Base-by-base conservation (phyloP, 2,797 vertebrate species). In the Falco novaeseelandiae region DNA sequence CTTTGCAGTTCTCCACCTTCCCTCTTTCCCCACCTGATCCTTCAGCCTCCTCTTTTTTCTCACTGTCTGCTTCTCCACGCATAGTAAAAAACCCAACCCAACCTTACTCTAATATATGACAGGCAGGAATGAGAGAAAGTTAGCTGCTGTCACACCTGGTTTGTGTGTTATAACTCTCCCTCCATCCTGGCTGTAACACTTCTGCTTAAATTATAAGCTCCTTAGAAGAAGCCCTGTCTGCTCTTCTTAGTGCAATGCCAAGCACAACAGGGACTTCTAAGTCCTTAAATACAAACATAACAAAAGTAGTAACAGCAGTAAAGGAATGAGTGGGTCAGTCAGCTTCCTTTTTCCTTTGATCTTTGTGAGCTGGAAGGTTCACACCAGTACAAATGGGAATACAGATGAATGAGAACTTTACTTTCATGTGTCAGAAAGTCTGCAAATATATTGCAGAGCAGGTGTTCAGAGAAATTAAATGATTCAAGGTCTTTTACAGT, bases 391-490 rank as follows among this genome's bases (percentile, higher is more conserved):
- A 23, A 29, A 51, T 6, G 20, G 40, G 67, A 85, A 6, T 10
- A 9, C 32, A 19, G 85, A 63, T 51, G 85, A 95, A 44, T 10
- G 61, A 72, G 17, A 88, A 21, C 27, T 81, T 26, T 40, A 1
- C 36, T 78, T 86, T 20, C 72, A 90, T 0, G 0, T 29, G n/a
- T 34, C 34, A 51, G 72, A 88, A 83, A 5, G 9, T 72, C 93
- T 69, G 69, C 65, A 79, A 78, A 69, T 34, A 27, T 91, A 86
- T 62, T 51, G 70, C 54, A 72, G 88, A 95, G 77, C 95, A 95
- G 96, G 85, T 95, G 95, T 85, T 92, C 6, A 9, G 82, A 51
- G 73, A 65, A 86, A 93, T 90, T 70, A 89, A 95, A 74, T 10
- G 22, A 63, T 70, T 83, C 63, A 2, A 1, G 13, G 25, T 49